A percentile compares a stretch with the other conserved stretches of the same genome.
Conservation (phyloP, 2,797 vertebrate species). For the Halcyon smyrnensis region DNA sequence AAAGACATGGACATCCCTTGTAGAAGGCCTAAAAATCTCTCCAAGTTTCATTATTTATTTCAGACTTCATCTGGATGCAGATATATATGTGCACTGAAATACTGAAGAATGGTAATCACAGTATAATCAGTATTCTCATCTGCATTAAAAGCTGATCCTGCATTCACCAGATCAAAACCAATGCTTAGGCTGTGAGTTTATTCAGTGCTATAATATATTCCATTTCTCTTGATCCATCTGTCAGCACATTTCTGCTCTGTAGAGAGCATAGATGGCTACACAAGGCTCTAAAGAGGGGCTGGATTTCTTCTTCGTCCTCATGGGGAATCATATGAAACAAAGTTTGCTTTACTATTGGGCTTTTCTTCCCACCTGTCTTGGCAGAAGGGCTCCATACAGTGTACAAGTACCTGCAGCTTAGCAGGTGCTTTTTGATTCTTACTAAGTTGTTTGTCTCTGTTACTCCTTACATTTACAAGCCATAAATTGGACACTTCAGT, state of each 20-base stretch:
- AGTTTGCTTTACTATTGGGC: not conserved
- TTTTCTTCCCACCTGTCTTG: not conserved
- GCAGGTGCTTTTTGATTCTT: not conserved
- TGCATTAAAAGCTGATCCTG: constrained; percentile 43
- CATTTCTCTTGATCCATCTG: constrained; percentile 34
- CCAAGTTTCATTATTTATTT: not conserved
- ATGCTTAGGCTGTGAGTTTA: not conserved
- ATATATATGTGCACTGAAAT: not conserved
- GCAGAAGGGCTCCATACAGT: not conserved
- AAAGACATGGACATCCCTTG: not conserved
- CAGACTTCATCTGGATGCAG: not conserved
- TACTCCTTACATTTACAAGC: not conserved
- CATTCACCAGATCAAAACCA: constrained; percentile 22
- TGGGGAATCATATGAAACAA: not conserved
- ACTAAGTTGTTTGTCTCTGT: not conserved
- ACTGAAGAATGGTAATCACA: not conserved
- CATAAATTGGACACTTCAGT: not conserved
- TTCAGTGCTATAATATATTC: not conserved
- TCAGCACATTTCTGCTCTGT: not conserved
- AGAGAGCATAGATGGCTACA: not conserved
- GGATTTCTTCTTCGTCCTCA: not conserved
- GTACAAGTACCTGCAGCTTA: not conserved
- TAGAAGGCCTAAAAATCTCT: not conserved
- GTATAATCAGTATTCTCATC: constrained; percentile 42
- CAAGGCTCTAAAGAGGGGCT: not conserved